Conservation (phyloP, 2,797 vertebrate genomes). For the Rachycentron canadum region DNA sequence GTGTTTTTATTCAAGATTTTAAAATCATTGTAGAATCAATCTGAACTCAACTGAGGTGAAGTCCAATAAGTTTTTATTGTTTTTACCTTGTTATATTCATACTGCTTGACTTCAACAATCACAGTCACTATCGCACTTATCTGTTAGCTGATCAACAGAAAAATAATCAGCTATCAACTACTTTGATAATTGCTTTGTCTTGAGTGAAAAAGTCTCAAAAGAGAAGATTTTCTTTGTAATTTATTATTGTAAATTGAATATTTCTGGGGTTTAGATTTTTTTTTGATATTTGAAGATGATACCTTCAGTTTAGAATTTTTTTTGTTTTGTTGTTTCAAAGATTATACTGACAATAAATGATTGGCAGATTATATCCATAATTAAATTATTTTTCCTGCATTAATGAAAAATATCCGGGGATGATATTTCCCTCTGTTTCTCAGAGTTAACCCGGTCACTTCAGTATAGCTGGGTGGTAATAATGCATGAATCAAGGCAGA, state of each 20-base stretch:
- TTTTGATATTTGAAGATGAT: too few species aligned
- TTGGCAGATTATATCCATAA: background rate
- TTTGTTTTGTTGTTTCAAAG: background rate
- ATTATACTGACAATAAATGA: background rate
- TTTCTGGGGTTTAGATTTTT: background rate
- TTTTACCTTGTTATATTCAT: background rate
- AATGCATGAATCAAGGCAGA: constrained; percentile 51
- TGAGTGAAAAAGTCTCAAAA: background rate
- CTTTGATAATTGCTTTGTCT: background rate
- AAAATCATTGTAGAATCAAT: constrained; percentile 4
- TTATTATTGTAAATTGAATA: background rate
- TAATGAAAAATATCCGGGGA: constrained; percentile 8
- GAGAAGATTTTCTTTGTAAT: background rate
- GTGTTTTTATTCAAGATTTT: background rate
- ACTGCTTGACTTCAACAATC: background rate
- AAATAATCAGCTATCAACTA: background rate
- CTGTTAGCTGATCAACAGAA: too few species aligned
- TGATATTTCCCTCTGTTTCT: constrained; percentile 11
- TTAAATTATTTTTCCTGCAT: background rate
- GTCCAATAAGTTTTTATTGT: constrained; percentile 15
- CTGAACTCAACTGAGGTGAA: background rate
- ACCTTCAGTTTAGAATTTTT: too few species aligned
- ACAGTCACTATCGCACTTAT: background rate
- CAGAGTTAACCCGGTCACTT: background rate
- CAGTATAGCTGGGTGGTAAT: background rate